A percentile compares a stretch with the other conserved stretches of the same genome.
Conservation (phyloP, 2,888 invertebrate genomes). For the Drosophila hamatofila region DNA sequence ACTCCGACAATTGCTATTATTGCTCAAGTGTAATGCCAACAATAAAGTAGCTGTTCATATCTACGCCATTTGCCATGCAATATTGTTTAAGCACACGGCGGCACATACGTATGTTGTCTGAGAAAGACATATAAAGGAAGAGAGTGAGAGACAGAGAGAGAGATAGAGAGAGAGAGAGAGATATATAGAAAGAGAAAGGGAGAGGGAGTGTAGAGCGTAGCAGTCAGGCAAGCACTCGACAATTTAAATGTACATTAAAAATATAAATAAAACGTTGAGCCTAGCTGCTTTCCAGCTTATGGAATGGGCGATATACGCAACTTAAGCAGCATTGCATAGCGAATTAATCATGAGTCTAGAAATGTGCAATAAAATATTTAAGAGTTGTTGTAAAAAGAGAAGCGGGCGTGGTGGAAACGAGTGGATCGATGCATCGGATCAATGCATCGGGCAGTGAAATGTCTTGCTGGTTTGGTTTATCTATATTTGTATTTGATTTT, state of each 20-base stretch:
- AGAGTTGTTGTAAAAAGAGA: conserved; percentile 28
- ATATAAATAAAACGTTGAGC: conserved; percentile 61
- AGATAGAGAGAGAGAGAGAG: neutral
- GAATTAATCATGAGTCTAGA: conserved; percentile 64
- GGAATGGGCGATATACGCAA: neutral
- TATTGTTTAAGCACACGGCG: conserved; percentile 59
- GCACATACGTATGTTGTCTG: conserved; percentile 8
- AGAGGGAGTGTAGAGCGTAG: neutral
- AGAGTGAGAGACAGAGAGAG: neutral
- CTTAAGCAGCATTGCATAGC: conserved; percentile 41
- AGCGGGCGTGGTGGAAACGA: neutral
- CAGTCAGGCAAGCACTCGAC: conserved; percentile 27
- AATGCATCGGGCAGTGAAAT: neutral
- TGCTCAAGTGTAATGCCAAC: conserved; percentile 72
- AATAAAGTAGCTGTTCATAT: conserved; percentile 73
- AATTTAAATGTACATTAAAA: conserved; percentile 64
- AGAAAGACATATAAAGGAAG: no score
- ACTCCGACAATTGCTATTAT: conserved; percentile 64
- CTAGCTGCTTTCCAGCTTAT: conserved; percentile 22
- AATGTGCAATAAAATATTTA: conserved; percentile 61
- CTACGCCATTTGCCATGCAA: conserved; percentile 71
- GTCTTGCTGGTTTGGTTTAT: neutral
- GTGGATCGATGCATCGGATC: neutral
- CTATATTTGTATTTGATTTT: neutral
- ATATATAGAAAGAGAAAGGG: neutral